These are phyloP conservation scores for Meiosimyza decipiens DNA, from an alignment of 2,888 invertebrate species.

Conservation along the genomic window DNA sequence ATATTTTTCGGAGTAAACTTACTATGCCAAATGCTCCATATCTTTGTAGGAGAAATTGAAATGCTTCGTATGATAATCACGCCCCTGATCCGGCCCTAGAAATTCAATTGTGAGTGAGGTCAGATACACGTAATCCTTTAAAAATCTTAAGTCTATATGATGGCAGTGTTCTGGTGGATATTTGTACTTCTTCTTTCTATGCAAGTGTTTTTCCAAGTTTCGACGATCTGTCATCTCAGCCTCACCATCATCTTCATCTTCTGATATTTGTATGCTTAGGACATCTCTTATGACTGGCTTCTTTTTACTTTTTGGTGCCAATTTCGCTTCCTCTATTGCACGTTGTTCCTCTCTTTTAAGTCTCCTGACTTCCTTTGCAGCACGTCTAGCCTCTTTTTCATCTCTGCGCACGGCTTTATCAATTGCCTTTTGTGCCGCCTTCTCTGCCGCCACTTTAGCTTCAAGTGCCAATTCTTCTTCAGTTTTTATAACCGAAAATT, in stretches of 20 bases:
- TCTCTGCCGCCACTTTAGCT: constrained; percentile 27
- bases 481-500: constrained; percentile 2
- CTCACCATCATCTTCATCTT: constrained; percentile 49
- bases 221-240: constrained; percentile 47
- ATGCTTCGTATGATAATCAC: constrained; percentile 53
- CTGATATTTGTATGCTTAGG: constrained; percentile 48
- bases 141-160: constrained; percentile 56
- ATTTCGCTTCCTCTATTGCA: background rate
- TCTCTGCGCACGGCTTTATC: constrained; percentile 30
- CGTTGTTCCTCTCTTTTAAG: background rate
- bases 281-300: constrained; percentile 31
- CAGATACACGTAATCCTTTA: constrained; percentile 52
- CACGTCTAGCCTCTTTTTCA: constrained; percentile 37
- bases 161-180: constrained; percentile 57
- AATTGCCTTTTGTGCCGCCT: background rate
- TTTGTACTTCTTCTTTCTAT: constrained; percentile 42
- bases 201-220: constrained; percentile 48
- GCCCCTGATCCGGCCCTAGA: constrained; percentile 52
- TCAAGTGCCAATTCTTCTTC: constrained; percentile 38
- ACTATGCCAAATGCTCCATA: constrained; percentile 52
- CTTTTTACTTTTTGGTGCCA: constrained; percentile 17
- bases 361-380: constrained; percentile 7
- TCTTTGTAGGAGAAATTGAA: constrained; percentile 58
- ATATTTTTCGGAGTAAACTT: constrained; percentile 18
- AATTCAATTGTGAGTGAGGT: constrained; percentile 55